Conservation (phyloP, 2,113 vertebrate species). For the Greenwoodochromis staneri region DNA sequence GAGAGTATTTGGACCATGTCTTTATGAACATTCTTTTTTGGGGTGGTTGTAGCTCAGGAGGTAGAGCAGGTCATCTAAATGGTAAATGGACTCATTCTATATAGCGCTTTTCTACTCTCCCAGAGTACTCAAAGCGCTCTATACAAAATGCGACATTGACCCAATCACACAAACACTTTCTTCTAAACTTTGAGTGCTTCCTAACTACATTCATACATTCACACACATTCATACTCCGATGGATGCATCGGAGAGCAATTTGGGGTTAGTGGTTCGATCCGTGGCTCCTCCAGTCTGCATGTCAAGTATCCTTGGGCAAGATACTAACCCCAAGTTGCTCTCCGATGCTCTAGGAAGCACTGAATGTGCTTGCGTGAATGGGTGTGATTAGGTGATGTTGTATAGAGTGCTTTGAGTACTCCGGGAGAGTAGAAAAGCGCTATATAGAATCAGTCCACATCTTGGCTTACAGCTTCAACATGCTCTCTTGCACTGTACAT, state of each 20-base stretch:
- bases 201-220: neutral
- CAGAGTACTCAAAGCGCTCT: rapidly evolving
- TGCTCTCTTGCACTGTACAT: neutral
- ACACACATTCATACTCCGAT: rapidly evolving
- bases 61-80: neutral
- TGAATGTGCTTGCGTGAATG: neutral
- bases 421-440: neutral
- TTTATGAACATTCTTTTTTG: rapidly evolving
- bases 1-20: neutral
- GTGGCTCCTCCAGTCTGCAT: neutral
- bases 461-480: neutral
- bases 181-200: neutral
- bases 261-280: neutral
- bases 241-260: rapidly evolving
- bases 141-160: rapidly evolving
- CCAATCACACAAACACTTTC: neutral
- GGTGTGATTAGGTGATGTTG: neutral
- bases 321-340: neutral
- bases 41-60: neutral
- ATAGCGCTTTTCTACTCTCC: rapidly evolving
- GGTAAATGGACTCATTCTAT: neutral
- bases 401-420: neutral
- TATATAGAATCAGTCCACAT: neutral
- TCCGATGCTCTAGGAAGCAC: neutral
- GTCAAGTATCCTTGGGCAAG: rapidly evolving